phyloP scores from a whole-genome alignment of 2,113 vertebrate genomes.

The Megaleporinus macrocephalus region DNA sequence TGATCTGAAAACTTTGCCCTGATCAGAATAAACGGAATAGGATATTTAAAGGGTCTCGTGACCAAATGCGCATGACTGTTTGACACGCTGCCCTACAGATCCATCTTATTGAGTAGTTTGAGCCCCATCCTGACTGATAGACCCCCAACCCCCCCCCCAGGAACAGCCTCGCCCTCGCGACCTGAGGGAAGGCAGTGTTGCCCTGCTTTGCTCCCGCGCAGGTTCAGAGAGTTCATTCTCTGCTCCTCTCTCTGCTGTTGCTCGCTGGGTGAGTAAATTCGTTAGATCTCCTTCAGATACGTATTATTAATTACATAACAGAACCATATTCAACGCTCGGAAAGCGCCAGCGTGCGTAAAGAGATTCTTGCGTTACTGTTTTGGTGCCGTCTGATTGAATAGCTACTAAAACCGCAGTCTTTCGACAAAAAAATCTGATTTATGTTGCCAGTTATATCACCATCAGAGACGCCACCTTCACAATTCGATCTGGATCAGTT shows the following conservation, averaged over 20 bases:
- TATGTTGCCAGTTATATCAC: background rate
- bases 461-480: background rate
- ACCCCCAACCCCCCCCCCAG: slow-evolving; percentile 62
- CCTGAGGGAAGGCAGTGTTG: slow-evolving; percentile 73
- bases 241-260: slow-evolving; percentile 58
- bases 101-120: slow-evolving; percentile 51
- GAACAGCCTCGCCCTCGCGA: slow-evolving; percentile 69
- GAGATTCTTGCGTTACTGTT: background rate
- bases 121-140: background rate
- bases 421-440: background rate
- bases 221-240: slow-evolving; percentile 74
- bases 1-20: too few relatives aligned
- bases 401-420: background rate
- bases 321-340: background rate
- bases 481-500: background rate
- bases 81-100: slow-evolving; percentile 60
- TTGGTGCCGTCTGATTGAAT: background rate
- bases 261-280: slow-evolving; percentile 47
- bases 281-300: slow-evolving; percentile 70
- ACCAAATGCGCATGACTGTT: slow-evolving; percentile 18
- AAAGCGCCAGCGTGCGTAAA: background rate
- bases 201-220: slow-evolving; percentile 67
- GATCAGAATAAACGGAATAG: background rate
- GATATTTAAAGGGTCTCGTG: background rate
- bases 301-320: too few relatives aligned